Base-by-base conservation (phyloP, 2,888 invertebrate genomes). In the Alviniconcha strummeri region DNA sequence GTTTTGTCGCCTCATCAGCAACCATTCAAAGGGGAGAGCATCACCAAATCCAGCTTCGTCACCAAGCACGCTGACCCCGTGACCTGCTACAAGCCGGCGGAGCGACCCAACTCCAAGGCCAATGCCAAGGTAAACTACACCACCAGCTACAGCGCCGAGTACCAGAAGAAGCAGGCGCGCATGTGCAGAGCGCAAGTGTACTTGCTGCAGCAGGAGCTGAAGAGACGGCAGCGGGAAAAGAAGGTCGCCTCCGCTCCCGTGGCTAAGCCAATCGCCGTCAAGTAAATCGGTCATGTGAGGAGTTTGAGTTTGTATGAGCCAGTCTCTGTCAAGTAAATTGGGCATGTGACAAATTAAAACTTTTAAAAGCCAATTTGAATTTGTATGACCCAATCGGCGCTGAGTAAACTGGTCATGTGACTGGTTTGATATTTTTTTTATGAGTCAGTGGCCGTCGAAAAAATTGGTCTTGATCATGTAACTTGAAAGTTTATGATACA, bases 141-240 rank as follows among this genome's bases (percentile, higher is more conserved):
- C 67, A 93, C 93, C 13, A 89, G 90, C 17, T 89, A 91, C 81
- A 88, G 86, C 19, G 86, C 88, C 19, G 89, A 91, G 19, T 92
- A 89, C 85, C 85, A 87, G 81, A 88, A 89, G 84, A 91, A 90
- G 79, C 87, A 90, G 81, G 86, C 89, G 9, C 89, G 89, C 60
- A 88, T 91, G 81, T 91, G 91, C 83, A 86, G 87, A 36, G 92
- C 91, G 13, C 89, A 91, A 60, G 85, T 90, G 11, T 91, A 87
- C 84, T 86, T 92, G 17, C 88, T 92, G 84, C 90, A 92, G 81
- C 90, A 91, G 85, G 90, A 91, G 84, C 77, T 90, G 72, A 89
- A 89, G 78, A 84, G 86, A 15, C 64, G 83, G 52, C 83, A 85
- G 77, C 86, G 87, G 56, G 87, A 86, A 15, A 85, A 85, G 52